A percentile compares a stretch with the other conserved stretches of the same genome.
phyloP scores from a whole-genome alignment of 2,888 invertebrate species.

The Ischnus inquisitorius region DNA sequence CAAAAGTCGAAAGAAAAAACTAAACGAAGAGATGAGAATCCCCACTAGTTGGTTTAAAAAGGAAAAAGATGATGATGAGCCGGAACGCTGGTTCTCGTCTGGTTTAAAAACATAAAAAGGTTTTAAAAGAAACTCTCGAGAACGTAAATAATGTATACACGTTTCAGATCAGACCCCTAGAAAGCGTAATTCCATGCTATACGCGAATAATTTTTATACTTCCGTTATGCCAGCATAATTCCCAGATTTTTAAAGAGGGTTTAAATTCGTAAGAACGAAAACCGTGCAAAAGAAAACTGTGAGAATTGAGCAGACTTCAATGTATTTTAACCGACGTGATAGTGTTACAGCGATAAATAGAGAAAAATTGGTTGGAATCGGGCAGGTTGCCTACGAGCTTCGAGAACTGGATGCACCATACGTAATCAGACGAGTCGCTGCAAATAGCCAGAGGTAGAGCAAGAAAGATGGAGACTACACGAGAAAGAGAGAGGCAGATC shows the following conservation, averaged over 20 bases:
- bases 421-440: slow-evolving; percentile 65
- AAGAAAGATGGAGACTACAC: not conserved
- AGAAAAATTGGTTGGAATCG: slow-evolving; percentile 33
- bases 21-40: too few relatives aligned
- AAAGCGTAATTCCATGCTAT: not conserved
- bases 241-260: not conserved
- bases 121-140: not conserved
- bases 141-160: not conserved
- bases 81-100: too few relatives aligned
- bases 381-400: slow-evolving; percentile 22
- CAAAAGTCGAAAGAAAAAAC: too few relatives aligned
- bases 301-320: slow-evolving; percentile 5
- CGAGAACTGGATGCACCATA: slow-evolving; percentile 29
- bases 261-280: slow-evolving; percentile 2
- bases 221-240: not conserved
- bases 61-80: too few relatives aligned
- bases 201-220: not conserved
- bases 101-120: not conserved
- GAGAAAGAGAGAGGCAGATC: slow-evolving; percentile 10
- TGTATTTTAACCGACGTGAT: not conserved
- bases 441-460: slow-evolving; percentile 45
- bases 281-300: slow-evolving; percentile 20
- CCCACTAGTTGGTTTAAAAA: too few relatives aligned
- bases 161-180: not conserved
- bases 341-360: not conserved